These are phyloP conservation scores for Eremophila alpestris DNA, from an alignment of 2,797 vertebrate genomes.

Conservation along the genomic window DNA sequence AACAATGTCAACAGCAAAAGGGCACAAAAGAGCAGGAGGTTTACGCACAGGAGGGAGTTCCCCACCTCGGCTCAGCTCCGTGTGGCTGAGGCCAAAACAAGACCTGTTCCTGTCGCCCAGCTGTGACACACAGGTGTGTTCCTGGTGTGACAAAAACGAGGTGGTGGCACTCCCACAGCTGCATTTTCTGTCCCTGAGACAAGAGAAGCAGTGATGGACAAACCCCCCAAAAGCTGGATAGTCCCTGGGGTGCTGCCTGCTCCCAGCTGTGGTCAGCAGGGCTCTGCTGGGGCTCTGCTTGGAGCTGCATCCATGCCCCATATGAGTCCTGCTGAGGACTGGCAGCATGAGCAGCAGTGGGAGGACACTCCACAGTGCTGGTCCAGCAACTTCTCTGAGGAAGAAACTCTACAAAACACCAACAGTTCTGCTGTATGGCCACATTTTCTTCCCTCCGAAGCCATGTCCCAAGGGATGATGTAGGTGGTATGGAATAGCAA, in stretches of 20 bases:
- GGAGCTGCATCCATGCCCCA: rapidly evolving
- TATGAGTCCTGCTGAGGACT: neutral
- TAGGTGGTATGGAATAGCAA: neutral
- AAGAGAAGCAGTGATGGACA: neutral
- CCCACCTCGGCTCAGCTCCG: neutral
- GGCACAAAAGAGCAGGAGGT: neutral
- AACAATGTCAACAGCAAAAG: neutral
- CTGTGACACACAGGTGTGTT: rapidly evolving
- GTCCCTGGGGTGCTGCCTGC: rapidly evolving
- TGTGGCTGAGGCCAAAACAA: neutral
- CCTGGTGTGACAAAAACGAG: neutral
- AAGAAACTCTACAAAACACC: rapidly evolving
- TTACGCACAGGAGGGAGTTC: neutral
- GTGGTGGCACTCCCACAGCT: neutral
- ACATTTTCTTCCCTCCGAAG: neutral
- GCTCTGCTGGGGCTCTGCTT: neutral
- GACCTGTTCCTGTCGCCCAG: neutral
- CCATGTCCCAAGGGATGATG: too few species aligned
- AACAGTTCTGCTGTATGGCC: neutral
- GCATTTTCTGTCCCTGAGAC: neutral
- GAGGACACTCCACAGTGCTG: neutral
- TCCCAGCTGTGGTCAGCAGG: rapidly evolving
- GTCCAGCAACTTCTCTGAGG: rapidly evolving
- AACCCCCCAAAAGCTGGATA: rapidly evolving
- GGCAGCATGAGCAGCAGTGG: rapidly evolving